Percentiles rank a stretch among this genome's conserved stretches.
Evolutionary conservation across 2,113 vertebrate genomes (phyloP).

Genomic region (Eptesicus fuscus): DNA sequence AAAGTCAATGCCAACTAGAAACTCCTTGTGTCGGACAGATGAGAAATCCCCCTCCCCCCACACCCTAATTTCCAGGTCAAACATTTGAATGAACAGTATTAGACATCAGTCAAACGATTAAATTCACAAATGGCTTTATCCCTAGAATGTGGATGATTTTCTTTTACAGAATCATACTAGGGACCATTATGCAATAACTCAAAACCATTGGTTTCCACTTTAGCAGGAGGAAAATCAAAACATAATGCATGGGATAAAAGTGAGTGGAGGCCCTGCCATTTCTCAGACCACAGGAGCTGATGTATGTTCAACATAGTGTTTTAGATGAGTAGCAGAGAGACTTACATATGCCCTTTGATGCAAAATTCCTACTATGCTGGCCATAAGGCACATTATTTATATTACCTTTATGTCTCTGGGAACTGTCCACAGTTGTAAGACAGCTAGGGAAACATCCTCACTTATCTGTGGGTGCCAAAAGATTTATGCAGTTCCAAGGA

Average conservation of each 20-base stretch:
- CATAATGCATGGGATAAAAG: background rate
- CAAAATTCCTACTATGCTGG: background rate
- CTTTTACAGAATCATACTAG: background rate
- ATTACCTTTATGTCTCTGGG: background rate
- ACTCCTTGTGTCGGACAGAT: background rate
- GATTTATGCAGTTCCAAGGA: slow-evolving; percentile 1
- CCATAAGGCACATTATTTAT: background rate
- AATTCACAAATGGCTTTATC: background rate
- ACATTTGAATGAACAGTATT: background rate
- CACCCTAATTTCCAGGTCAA: background rate
- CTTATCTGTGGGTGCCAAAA: slow-evolving; percentile 8
- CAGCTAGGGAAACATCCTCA: background rate
- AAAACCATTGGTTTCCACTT: background rate
- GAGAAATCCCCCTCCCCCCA: background rate
- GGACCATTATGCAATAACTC: background rate
- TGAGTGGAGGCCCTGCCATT: background rate
- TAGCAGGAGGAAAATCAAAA: background rate
- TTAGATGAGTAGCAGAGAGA: background rate
- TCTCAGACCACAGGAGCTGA: background rate
- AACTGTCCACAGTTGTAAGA: background rate
- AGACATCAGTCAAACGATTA: background rate
- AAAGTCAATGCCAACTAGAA: background rate
- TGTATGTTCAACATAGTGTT: background rate
- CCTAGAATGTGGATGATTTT: background rate
- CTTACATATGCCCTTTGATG: background rate